Evolutionary conservation across 1,140 invertebrate genomes (phyloP), one percentile per base, ranked within the genome.

Genomic region (Calliopsis andreniformis): DNA sequence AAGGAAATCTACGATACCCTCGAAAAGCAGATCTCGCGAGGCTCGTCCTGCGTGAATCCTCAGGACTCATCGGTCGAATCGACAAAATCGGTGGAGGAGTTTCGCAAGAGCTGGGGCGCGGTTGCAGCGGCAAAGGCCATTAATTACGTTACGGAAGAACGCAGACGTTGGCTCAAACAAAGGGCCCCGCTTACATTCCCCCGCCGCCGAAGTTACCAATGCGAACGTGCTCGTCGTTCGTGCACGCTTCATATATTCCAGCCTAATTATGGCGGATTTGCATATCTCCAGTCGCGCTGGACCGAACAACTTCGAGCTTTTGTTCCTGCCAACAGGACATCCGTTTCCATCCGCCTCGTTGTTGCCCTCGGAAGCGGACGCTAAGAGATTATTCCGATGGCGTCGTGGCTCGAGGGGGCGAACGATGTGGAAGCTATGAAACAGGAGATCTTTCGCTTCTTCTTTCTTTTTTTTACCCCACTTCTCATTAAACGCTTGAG

Each of bases 141-240:
- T 89, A 92, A 92, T 92, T 92, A 92, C 89, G 87, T 89, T 86
- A 91, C 89, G 90, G 88, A 91, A 91, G 88, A 91, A 89, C 84
- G 88, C 87, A 89, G 88, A 87, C 88, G 90, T 89, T 85, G 87
- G 73, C 80, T 90, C 89, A 91, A 90, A 92, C 91, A 92, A 92
- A 89, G 85, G 84, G 55, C 72, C 70, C 67, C 59, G 53, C 43
- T 64, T 80, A 75, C 84, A 71, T 78, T 76, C 82, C 14, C n/a
- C 39, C 59, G 58, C 80, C 76, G 77, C 64, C 43, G 67, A 80
- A 78, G 76, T 86, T 82, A 82, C 82, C 86, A 82, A 87, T 83
- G 80, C 80, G 75, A 77, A 43, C 23, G 53, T n/a, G n/a, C 20
- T 20, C 23, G 64, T 64, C 64, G 70, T 82, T 82, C 82, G 72